phyloP scores from a whole-genome alignment of 30 jellyfish, hydroid and myxozoan species.

The Morbakka virulenta region DNA sequence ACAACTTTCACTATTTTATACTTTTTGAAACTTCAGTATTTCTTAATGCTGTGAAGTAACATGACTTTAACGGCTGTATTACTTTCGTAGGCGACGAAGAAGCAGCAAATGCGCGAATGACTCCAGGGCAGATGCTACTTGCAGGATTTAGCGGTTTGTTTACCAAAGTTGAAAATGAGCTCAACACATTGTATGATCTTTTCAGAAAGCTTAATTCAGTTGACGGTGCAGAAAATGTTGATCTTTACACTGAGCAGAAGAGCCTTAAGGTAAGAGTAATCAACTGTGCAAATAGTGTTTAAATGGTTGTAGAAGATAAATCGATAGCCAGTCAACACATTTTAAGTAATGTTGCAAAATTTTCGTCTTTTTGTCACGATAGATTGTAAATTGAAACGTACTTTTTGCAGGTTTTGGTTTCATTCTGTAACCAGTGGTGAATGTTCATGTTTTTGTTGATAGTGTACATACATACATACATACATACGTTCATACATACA shows the following conservation, averaged over 20 bases:
- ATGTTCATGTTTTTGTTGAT: too few species aligned
- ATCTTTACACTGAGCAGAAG: conserved; percentile 69
- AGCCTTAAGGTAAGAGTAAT: conserved; percentile 33
- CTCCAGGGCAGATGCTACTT: conserved; percentile 87
- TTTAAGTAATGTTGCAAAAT: not conserved
- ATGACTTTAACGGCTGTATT: too few species aligned
- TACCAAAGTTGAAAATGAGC: conserved; percentile 67
- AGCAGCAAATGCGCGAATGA: conserved; percentile 17
- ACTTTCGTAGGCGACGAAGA: conserved; percentile 7
- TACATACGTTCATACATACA: too few species aligned
- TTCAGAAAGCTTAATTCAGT: conserved; percentile 41
- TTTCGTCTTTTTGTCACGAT: too few species aligned
- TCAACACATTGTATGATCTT: conserved; percentile 59
- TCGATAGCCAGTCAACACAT: not conserved
- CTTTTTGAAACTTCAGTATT: too few species aligned
- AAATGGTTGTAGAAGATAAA: not conserved
- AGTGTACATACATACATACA: too few species aligned
- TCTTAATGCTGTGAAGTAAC: too few species aligned
- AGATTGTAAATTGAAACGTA: too few species aligned
- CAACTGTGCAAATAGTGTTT: not conserved
- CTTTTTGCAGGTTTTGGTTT: too few species aligned
- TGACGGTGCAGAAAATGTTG: conserved; percentile 37
- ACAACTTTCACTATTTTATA: too few species aligned
- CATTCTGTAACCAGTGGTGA: too few species aligned
- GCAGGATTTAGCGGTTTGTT: conserved; percentile 88